Evolutionary conservation across 2,888 invertebrate species (phyloP).

Genomic region (Tetrapedia diversipes): DNA sequence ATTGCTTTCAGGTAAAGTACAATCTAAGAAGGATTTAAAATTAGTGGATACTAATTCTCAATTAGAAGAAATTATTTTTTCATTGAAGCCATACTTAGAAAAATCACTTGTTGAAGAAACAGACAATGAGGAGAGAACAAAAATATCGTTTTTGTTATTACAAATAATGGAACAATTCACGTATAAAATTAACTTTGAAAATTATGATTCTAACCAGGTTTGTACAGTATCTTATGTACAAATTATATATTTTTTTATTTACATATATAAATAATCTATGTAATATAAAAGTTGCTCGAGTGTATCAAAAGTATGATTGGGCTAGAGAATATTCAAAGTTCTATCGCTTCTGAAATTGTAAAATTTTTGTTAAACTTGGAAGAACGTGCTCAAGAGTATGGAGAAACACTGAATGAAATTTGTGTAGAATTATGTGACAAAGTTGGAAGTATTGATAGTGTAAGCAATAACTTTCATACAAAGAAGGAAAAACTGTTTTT

Average conservation of each 20-base stretch:
- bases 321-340: constrained; percentile 59
- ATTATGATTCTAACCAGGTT: constrained; percentile 31
- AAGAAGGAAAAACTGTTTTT: not conserved
- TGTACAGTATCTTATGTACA: not conserved
- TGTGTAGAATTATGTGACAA: constrained; percentile 81
- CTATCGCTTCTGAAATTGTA: constrained; percentile 68
- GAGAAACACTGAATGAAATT: constrained; percentile 80
- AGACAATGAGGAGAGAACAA: constrained; percentile 66
- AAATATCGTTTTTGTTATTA: constrained; percentile 72
- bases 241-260: not conserved
- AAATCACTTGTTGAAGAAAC: constrained; percentile 67
- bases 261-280: not conserved
- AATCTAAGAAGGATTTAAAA: constrained; percentile 24
- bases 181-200: constrained; percentile 71
- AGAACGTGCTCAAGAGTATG: constrained; percentile 70
- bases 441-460: constrained; percentile 83
- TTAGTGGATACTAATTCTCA: constrained; percentile 44
- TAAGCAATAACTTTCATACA: constrained; percentile 63
- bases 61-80: constrained; percentile 67
- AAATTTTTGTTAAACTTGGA: constrained; percentile 76
- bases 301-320: constrained; percentile 70
- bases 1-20: not conserved
- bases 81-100: constrained; percentile 68
- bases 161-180: constrained; percentile 74
- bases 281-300: constrained; percentile 65